Conservation (phyloP, 2,797 vertebrate species). For the Peromyscus aztecus region DNA sequence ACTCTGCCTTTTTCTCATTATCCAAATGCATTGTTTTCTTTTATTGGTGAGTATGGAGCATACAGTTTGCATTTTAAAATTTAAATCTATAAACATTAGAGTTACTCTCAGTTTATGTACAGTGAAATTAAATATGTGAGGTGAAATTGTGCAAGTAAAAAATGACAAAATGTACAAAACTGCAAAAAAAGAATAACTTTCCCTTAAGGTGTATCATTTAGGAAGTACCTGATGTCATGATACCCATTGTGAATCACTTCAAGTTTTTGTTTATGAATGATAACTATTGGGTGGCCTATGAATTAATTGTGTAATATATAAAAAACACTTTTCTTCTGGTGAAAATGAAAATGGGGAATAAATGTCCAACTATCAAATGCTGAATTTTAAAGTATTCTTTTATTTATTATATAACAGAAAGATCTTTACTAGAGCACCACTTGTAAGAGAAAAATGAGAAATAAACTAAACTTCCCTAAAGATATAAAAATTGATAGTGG, state of each 20-base stretch:
- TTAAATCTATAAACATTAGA: neutral
- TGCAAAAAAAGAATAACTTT: no score
- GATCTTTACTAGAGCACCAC: neutral
- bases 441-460: neutral
- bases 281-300: neutral
- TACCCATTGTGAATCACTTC: neutral
- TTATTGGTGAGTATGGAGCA: neutral
- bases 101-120: neutral
- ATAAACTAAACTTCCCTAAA: neutral
- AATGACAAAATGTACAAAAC: neutral
- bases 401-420: neutral
- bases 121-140: neutral
- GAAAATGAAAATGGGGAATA: neutral
- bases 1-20: neutral
- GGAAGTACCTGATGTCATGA: neutral
- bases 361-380: neutral
- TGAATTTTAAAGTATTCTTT: neutral
- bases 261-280: neutral
- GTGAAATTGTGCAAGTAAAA: conserved; percentile 2
- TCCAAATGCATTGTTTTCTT: neutral
- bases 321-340: neutral
- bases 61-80: neutral
- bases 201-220: neutral
- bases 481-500: neutral
- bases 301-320: neutral